Evolutionary conservation across 2,888 invertebrate genomes (phyloP).

Genomic region (Drosophila villosipedis): DNA sequence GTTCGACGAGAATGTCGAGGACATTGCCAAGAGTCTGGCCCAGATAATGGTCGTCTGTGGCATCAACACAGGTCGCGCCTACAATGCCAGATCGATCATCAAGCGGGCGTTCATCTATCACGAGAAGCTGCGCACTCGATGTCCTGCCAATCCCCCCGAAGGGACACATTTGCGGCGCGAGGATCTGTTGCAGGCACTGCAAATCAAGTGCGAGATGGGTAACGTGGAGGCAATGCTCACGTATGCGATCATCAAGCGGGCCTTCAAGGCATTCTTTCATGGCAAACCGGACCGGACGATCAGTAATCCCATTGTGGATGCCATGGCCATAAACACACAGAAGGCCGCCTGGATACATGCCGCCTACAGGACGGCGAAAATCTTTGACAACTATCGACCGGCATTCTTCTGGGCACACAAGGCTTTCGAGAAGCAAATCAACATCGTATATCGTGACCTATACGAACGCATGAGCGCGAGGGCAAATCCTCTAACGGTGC

Average conservation of each 20-base stretch:
- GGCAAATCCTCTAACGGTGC: slow-evolving; percentile 55
- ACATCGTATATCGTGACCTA: slow-evolving; percentile 61
- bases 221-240: slow-evolving; percentile 79
- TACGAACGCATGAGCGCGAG: slow-evolving; percentile 68
- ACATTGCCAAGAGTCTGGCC: slow-evolving; percentile 61
- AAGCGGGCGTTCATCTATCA: slow-evolving; percentile 80
- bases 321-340: slow-evolving; percentile 65
- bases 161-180: slow-evolving; percentile 71
- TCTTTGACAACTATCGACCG: slow-evolving; percentile 75
- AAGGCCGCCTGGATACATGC: slow-evolving; percentile 80
- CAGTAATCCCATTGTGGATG: slow-evolving; percentile 75
- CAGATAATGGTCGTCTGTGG: slow-evolving; percentile 81
- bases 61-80: slow-evolving; percentile 75
- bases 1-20: slow-evolving; percentile 71
- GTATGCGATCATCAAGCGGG: slow-evolving; percentile 80
- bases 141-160: slow-evolving; percentile 34
- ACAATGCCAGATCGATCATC: slow-evolving; percentile 72
- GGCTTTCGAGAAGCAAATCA: slow-evolving; percentile 71
- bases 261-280: slow-evolving; percentile 83
- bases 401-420: slow-evolving; percentile 76
- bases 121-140: slow-evolving; percentile 71
- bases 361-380: slow-evolving; percentile 73
- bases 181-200: slow-evolving; percentile 77
- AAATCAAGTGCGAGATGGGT: slow-evolving; percentile 79
- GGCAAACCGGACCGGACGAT: slow-evolving; percentile 66